Percentiles rank a stretch among this genome's conserved stretches.
These are phyloP conservation scores for Lagocephalus sceleratus DNA, from an alignment of 2,797 vertebrate species.

Conservation along the genomic window DNA sequence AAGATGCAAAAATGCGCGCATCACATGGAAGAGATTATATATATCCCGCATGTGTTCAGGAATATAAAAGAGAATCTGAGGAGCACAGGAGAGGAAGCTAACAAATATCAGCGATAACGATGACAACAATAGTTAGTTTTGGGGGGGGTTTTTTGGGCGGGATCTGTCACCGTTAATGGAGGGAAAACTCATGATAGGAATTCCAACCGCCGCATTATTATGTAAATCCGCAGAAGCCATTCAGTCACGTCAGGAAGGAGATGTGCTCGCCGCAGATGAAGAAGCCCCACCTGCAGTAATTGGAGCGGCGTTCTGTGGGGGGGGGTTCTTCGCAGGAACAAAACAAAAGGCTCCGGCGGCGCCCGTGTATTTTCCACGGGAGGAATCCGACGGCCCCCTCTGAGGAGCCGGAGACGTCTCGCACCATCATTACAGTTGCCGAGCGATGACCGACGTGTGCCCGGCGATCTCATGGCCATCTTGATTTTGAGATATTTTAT, in stretches of 20 bases:
- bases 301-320: constrained; percentile 1
- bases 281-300: constrained; percentile 1
- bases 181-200: constrained; percentile 29
- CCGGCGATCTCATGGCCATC: too few relatives aligned
- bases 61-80: constrained; percentile 15
- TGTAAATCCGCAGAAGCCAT: constrained; percentile 35
- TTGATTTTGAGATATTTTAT: too few relatives aligned
- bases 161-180: background rate
- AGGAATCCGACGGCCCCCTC: constrained; percentile 10
- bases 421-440: too few relatives aligned
- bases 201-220: constrained; percentile 26
- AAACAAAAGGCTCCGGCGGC: constrained; percentile 16
- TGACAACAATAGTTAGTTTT: background rate
- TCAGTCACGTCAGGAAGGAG: constrained; percentile 3
- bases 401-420: background rate
- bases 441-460: too few relatives aligned
- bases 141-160: background rate
- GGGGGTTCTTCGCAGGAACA: background rate
- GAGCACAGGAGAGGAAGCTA: constrained; percentile 3
- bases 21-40: background rate
- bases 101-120: constrained; percentile 17
- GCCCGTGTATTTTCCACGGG: constrained; percentile 12
- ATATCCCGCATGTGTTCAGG: constrained; percentile 9
- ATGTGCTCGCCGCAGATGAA: constrained; percentile 8
- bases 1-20: background rate